Percentiles rank a stretch among this genome's conserved stretches.
These are phyloP conservation scores for Falcunculus frontatus DNA, from an alignment of 2,113 vertebrate species.

Conservation along the genomic window DNA sequence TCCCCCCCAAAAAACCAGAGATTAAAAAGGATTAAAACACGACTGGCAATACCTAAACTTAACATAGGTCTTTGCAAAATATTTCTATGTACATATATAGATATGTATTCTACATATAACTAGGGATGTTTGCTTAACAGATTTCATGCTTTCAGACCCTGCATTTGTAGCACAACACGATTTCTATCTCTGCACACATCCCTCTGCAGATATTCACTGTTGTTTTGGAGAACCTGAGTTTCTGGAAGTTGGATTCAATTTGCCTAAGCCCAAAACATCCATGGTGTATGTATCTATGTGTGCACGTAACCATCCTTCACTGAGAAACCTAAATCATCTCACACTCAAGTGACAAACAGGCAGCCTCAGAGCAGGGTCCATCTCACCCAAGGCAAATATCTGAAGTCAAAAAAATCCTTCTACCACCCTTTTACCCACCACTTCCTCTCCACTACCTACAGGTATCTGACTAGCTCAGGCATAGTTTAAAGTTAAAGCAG, in stretches of 20 bases:
- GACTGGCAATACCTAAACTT: not conserved
- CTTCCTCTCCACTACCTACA: not conserved
- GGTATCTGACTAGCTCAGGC: not conserved
- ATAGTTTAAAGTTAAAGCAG: not conserved
- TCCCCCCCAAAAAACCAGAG: not conserved
- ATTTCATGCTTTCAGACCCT: not conserved
- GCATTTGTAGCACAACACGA: accelerated
- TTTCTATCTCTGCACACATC: not conserved
- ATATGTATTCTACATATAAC: not conserved
- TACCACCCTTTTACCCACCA: not conserved
- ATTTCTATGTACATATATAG: not conserved
- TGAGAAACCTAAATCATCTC: not conserved
- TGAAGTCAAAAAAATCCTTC: not conserved
- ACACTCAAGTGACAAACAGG: not conserved
- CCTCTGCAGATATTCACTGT: not conserved
- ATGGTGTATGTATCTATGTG: not conserved
- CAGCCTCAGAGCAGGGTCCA: not conserved
- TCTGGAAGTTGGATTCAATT: not conserved
- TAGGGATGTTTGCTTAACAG: not conserved
- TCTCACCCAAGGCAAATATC: not conserved
- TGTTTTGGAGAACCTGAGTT: not conserved
- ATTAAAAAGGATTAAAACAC: not conserved
- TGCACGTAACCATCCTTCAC: accelerated
- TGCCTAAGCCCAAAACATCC: not conserved
- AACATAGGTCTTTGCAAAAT: not conserved